A percentile compares a stretch with the other conserved stretches of the same genome.
phyloP scores from a whole-genome alignment of 2,888 invertebrate species.

The Deladenus siricidicola region DNA sequence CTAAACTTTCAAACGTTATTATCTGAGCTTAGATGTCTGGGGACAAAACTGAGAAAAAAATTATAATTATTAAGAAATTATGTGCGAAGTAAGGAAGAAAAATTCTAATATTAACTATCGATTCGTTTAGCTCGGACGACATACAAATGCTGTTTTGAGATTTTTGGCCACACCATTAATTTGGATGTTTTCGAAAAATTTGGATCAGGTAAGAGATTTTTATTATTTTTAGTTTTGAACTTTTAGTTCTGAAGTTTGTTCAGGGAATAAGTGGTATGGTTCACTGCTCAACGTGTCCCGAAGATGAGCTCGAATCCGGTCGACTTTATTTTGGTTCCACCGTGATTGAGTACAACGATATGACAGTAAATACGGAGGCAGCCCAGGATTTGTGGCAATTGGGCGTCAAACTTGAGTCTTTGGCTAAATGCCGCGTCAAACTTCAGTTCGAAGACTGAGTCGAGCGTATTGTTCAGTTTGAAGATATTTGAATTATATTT shows the following conservation, averaged over 20 bases:
- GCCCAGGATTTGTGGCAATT: slow-evolving; percentile 27
- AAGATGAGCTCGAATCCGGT: slow-evolving; percentile 63
- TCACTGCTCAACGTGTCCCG: slow-evolving; percentile 68
- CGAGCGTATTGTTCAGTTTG: background rate
- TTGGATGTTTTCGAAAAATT: slow-evolving; percentile 41
- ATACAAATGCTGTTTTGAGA: slow-evolving; percentile 40
- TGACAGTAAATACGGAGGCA: slow-evolving; percentile 28
- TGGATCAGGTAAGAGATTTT: slow-evolving; percentile 37
- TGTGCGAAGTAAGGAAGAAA: no score
- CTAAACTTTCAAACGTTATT: no score
- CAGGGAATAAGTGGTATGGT: slow-evolving; percentile 73
- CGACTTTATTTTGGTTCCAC: slow-evolving; percentile 61
- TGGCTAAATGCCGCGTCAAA: background rate
- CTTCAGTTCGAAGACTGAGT: background rate
- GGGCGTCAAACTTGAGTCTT: slow-evolving; percentile 18
- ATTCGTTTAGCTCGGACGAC: slow-evolving; percentile 35
- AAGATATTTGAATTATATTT: no score
- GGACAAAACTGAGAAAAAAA: no score
- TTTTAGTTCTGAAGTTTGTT: background rate
- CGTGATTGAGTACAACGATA: slow-evolving; percentile 31
- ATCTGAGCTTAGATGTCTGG: no score
- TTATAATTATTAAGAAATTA: slow-evolving; percentile 17
- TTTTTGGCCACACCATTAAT: slow-evolving; percentile 48
- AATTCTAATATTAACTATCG: no score
- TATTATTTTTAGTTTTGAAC: slow-evolving; percentile 1